phyloP scores from a whole-genome alignment of 2,888 invertebrate species.

The Crossocerus cetratus region DNA sequence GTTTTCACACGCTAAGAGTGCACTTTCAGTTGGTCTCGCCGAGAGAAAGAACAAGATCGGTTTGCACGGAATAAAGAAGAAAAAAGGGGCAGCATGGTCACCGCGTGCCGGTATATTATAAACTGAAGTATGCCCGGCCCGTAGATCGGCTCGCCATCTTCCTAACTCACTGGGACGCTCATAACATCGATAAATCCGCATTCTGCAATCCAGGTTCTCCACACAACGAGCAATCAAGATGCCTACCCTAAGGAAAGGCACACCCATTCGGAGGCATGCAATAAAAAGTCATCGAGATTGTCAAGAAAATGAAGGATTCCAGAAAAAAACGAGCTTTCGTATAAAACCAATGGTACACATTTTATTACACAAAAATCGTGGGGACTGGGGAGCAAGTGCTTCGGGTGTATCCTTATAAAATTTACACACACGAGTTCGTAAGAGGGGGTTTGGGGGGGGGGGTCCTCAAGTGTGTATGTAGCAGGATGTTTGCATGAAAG shows the following conservation, averaged over 20 bases:
- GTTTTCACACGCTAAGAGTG: too few species aligned
- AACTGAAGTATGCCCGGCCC: neutral
- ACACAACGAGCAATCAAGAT: too few species aligned
- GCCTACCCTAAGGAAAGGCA: too few species aligned
- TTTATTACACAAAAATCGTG: too few species aligned
- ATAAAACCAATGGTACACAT: too few species aligned
- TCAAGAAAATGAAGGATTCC: too few species aligned
- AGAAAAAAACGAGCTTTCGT: too few species aligned
- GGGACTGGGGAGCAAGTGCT: too few species aligned
- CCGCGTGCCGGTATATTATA: neutral
- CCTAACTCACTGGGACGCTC: neutral
- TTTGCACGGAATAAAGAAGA: neutral
- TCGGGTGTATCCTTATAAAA: neutral
- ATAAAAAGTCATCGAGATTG: too few species aligned
- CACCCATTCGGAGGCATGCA: too few species aligned
- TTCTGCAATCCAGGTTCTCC: neutral
- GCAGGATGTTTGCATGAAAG: constrained; percentile 7
- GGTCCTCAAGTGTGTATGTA: too few species aligned
- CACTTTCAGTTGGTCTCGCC: too few species aligned
- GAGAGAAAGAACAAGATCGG: neutral
- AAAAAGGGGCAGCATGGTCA: neutral
- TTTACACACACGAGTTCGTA: neutral
- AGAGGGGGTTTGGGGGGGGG: neutral
- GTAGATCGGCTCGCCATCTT: neutral
- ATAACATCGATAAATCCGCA: neutral